Base-by-base conservation (phyloP, 2,797 vertebrate genomes). In the Neostethus bicornis region DNA sequence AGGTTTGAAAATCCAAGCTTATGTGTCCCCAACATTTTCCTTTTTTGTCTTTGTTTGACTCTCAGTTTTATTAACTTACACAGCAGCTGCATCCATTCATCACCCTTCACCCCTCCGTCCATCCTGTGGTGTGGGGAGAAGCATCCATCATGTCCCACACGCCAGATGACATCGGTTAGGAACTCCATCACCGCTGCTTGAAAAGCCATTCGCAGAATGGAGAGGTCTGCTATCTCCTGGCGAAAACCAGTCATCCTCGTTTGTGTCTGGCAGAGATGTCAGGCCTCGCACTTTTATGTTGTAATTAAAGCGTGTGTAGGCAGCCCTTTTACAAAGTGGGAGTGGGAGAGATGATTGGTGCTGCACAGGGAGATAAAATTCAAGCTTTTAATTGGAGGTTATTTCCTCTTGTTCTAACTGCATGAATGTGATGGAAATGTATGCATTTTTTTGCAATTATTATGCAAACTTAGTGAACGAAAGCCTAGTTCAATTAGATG, bases 111-210 rank as follows among this genome's bases (percentile, higher is more conserved):
- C 49, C 34, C 31, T 37, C 35, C 4, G 34, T 20, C 45, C 2
- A 29, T 59, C 61, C 70, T 21, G 56, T 0, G 41, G 54, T 43
- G 6, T 4, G 0, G 25, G 17, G 32, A 39, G 25, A 56, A 26
- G 44, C 54, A 69, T 79, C 25, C 52, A 66, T 85, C 81, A 73
- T n/a, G 41, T 68, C 71, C 14, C 7, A 34, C 51, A 28, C 7
- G 12, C 39, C 67, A 31, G 16, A 26, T 46, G 67, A 68, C 71
- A 75, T 73, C 61, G 42, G 51, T 53, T 49, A 13, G 51, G 70
- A 65, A 56, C 73, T 68, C 47, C 0, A 67, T 82, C 70, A 59
- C 4, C 16, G 19, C 51, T 5, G 12, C 37, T 54, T 48, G 76
- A 66, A 69, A 68, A 65, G 42, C 47, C 48, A 44, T 65, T 71